Evolutionary conservation across 2,113 vertebrate species (phyloP).

Genomic region (Polypterus senegalus): DNA sequence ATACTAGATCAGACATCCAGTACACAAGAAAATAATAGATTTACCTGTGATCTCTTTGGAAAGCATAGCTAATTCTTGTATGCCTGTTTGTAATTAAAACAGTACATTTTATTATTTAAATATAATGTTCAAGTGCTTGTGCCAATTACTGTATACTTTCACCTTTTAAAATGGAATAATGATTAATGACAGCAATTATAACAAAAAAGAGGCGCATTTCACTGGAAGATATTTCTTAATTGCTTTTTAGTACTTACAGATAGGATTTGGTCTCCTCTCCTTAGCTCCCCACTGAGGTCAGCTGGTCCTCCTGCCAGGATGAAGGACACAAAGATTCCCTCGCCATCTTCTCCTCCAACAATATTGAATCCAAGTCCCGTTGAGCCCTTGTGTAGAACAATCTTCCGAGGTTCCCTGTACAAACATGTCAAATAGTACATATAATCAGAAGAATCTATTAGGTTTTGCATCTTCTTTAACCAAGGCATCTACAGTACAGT

Average conservation of each 20-base stretch:
- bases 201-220: too few species aligned
- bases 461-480: slow-evolving; percentile 36
- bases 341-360: slow-evolving; percentile 88
- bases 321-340: slow-evolving; percentile 96
- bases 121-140: too few species aligned
- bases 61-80: too few species aligned
- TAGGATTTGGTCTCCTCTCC: slow-evolving; percentile 86
- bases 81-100: too few species aligned
- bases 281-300: slow-evolving; percentile 86
- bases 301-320: slow-evolving; percentile 90
- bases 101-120: too few species aligned
- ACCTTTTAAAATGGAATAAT: too few species aligned
- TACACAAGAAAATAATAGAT: too few species aligned
- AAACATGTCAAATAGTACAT: slow-evolving; percentile 60
- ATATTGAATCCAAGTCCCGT: slow-evolving; percentile 95
- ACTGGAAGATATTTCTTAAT: too few species aligned
- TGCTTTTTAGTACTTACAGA: slow-evolving; percentile 61
- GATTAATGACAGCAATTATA: too few species aligned
- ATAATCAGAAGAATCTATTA: slow-evolving; percentile 40
- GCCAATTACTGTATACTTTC: too few species aligned
- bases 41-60: too few species aligned
- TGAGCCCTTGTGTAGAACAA: slow-evolving; percentile 87
- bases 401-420: slow-evolving; percentile 84
- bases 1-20: too few species aligned
- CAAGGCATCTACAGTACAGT: slow-evolving; percentile 13